Conservation (phyloP, 1,140 invertebrate species). For the Aphelenchoides avenae region DNA sequence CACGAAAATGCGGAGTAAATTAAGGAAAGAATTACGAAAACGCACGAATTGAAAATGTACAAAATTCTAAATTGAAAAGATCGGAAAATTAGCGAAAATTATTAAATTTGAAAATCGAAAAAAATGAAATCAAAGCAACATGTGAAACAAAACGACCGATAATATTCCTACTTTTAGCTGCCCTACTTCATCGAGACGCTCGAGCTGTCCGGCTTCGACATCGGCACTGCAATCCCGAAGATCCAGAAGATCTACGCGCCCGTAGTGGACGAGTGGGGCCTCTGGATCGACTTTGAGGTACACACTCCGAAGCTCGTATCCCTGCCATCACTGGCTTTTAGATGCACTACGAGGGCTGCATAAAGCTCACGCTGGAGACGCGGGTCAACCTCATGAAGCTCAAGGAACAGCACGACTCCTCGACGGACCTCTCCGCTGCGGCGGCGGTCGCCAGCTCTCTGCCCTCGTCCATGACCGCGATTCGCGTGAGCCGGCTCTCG, state of each 20-base stretch:
- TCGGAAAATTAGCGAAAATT: no score
- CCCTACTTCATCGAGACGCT: conserved; percentile 83
- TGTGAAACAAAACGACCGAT: neutral
- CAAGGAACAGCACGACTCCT: conserved; percentile 37
- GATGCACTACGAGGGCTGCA: conserved; percentile 78
- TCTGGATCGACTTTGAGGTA: conserved; percentile 87
- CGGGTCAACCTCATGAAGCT: conserved; percentile 89
- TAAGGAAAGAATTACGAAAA: no score
- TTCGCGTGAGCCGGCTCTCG: conserved; percentile 40
- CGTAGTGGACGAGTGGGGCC: conserved; percentile 73
- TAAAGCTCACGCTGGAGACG: conserved; percentile 85
- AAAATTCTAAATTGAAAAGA: no score
- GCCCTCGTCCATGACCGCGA: no score
- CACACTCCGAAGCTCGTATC: conserved; percentile 52
- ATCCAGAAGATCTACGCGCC: conserved; percentile 73
- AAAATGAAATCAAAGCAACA: neutral
- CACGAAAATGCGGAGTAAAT: no score
- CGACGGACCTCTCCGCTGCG: no score
- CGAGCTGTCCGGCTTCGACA: conserved; percentile 70
- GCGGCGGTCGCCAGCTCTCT: neutral
- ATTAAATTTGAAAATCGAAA: conserved; percentile 10
- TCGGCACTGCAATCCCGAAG: conserved; percentile 68
- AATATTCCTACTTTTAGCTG: conserved; percentile 66
- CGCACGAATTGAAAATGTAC: no score
- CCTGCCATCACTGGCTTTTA: conserved; percentile 64